These are phyloP conservation scores for Sericinus montela DNA, from an alignment of 2,888 invertebrate species.

Conservation along the genomic window DNA sequence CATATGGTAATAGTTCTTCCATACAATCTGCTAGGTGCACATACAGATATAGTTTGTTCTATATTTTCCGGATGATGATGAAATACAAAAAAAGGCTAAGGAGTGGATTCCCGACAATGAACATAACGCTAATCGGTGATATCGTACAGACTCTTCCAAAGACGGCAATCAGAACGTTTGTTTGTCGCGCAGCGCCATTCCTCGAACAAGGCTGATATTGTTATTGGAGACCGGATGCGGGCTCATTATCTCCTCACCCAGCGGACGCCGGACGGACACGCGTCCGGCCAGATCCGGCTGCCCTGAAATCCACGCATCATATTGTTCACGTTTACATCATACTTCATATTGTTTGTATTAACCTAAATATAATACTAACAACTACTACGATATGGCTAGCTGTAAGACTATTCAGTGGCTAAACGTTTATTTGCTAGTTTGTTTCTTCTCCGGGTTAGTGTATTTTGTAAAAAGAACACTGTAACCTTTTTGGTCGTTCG, in stretches of 20 bases:
- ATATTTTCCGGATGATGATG: no score
- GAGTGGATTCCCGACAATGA: no score
- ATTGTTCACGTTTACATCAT: slow-evolving; percentile 6
- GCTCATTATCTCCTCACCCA: slow-evolving; percentile 38
- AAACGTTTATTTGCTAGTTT: neutral
- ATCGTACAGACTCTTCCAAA: slow-evolving; percentile 3
- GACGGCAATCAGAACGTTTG: slow-evolving; percentile 14
- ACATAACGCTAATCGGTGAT: no score
- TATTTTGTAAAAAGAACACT: no score
- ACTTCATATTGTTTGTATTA: neutral
- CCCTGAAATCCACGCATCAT: slow-evolving; percentile 48
- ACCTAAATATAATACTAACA: neutral
- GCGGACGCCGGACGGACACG: slow-evolving; percentile 40
- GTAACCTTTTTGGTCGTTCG: no score
- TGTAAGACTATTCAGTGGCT: neutral
- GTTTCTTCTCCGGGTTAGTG: no score
- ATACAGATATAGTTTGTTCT: no score
- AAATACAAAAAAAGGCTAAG: no score
- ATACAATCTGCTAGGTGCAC: no score
- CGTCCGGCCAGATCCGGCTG: slow-evolving; percentile 59
- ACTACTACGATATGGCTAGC: neutral
- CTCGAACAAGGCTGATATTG: slow-evolving; percentile 44
- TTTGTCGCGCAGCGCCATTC: slow-evolving; percentile 30
- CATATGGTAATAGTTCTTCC: no score
- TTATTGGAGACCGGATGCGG: slow-evolving; percentile 34